Evolutionary conservation across 2,888 invertebrate genomes (phyloP), one percentile per base, ranked within the genome.

Genomic region (Cosmorhoe ocellata): DNA sequence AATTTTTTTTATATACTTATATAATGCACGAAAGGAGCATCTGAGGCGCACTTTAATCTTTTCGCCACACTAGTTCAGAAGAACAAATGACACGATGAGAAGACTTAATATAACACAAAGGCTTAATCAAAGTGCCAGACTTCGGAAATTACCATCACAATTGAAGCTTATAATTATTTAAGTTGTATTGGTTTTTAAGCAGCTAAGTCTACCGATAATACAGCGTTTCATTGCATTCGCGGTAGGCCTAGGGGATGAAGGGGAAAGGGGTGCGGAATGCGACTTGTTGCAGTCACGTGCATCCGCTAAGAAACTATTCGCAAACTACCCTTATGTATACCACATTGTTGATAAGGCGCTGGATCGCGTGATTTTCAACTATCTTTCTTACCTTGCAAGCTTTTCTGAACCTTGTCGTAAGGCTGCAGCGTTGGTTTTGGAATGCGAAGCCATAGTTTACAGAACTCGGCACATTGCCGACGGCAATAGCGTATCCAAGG

Each of bases 261-360:
- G 41, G 44, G 60, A 54, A 58, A 58, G 69, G 67, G 65, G 61
- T 58, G 67, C 67, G 75, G 75, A 72, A 73, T 72, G 73, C 73
- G 71, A 84, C 80, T 84, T 85, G 86, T 87, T 87, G 86, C 86
- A 82, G 75, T 76, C 79, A 79, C 79, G 76, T 79, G 81, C 74
- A 73, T 70, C 71, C 46, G 43, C 40, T 66, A 69, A 65, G 67
- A 61, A 76, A 73, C 69, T 69, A 61, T 67, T 63, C 63, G 59
- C 61, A 56, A 63, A 66, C 67, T 69, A 66, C 63, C 66, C 63
- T 63, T 63, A 63, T 59, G 57, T 59, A 69, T 55, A 58, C 43
- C 36, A 53, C 59, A 51, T 61, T 51, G 43, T 51, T 56, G 53
- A 46, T 54, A 56, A 54, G 38, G 34, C 40, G 32, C 22, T 12